Evolutionary conservation across 2,888 invertebrate species (phyloP).

Genomic region (Meteorus cinctellus): DNA sequence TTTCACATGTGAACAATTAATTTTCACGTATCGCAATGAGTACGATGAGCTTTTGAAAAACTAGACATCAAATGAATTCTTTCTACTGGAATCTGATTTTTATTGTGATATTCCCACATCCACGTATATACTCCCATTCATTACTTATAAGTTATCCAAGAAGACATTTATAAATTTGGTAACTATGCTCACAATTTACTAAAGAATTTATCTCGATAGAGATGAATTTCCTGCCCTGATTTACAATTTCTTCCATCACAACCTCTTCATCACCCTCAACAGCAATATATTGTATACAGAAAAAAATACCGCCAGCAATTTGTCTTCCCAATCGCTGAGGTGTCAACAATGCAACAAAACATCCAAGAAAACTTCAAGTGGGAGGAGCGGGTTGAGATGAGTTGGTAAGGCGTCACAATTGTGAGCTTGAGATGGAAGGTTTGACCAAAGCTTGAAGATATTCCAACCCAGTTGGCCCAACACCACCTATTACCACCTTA

Average conservation of each 20-base stretch:
- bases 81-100: no score
- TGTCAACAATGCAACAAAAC: slow-evolving; percentile 31
- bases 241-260: neutral
- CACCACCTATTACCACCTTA: slow-evolving; percentile 68
- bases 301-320: slow-evolving; percentile 3
- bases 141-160: no score
- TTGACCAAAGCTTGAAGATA: slow-evolving; percentile 67
- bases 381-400: slow-evolving; percentile 42
- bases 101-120: no score
- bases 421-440: slow-evolving; percentile 35
- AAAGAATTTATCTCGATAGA: no score
- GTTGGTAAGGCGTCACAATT: slow-evolving; percentile 34
- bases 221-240: neutral
- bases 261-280: neutral
- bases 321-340: neutral
- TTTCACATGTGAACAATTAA: no score
- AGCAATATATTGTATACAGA: neutral
- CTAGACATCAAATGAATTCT: no score
- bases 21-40: no score
- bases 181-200: no score
- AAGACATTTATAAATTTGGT: no score
- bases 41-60: no score
- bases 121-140: no score
- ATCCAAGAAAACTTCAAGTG: slow-evolving; percentile 21
- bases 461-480: slow-evolving; percentile 56